Evolutionary conservation across 2,113 vertebrate species (phyloP), one percentile per base, ranked within the genome.

Genomic region (Fregata magnificens): DNA sequence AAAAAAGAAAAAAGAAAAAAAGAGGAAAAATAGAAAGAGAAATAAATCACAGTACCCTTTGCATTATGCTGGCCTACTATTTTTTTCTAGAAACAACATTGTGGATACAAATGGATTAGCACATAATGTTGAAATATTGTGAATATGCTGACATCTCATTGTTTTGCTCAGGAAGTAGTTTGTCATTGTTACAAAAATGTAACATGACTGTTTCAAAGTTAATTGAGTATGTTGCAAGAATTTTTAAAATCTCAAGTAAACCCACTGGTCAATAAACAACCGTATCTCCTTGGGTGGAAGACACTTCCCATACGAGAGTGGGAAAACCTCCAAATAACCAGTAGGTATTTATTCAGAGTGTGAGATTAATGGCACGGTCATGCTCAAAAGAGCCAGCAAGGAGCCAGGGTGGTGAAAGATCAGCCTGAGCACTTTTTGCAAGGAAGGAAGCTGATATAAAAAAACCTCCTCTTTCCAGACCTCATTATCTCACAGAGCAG

Each of bases 61-160:
- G 70, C 78, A 66, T 85, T 90, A 45, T 90, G 18, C 40, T 88
- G 49, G 16, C 28, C 20, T 77, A 15, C 40, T 50, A 22, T 84
- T 78, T 93, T 85, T 93, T 74, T 88, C 58, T 86, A 86, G 88
- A 88, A 86, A 79, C 76, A 92, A 71, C 55, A 66, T 62, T 92
- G 59, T 80, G 92, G 82, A 71, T 88, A 90, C 85, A 92, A 96
- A 88, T 92, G 85, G 55, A 92, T 94, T 92, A 95, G 88, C 79
- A 63, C 85, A 86, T 71, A 84, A 95, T 91, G 90, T 92, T 93
- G 96, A 94, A 97, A 92, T 90, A 93, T 78, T 44, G 22, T 90
- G 92, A 93, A 88, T 97, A 93, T 74, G 82, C 92, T 96, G 96
- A 93, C 95, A 94, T 97, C 69, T 90, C 82, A 97, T 97, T 97